Percentiles rank a stretch among this genome's conserved stretches.
phyloP scores from a whole-genome alignment of 2,113 vertebrate species.

The Hepsetus odoe region DNA sequence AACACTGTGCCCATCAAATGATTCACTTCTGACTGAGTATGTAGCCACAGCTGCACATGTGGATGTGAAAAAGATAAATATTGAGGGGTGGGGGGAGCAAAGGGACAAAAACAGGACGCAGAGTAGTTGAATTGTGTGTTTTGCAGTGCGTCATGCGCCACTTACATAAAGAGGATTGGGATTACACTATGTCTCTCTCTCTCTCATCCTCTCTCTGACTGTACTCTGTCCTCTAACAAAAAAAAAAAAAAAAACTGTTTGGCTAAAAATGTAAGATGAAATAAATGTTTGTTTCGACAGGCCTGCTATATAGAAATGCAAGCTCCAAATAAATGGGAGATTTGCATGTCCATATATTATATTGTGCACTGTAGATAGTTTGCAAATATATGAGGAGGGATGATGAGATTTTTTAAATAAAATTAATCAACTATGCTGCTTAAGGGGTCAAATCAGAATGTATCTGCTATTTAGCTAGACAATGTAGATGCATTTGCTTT shows the following conservation, averaged over 20 bases:
- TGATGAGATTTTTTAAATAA: neutral
- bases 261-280: neutral
- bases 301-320: neutral
- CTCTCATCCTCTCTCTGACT: conserved; percentile 22
- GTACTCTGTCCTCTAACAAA: conserved; percentile 4
- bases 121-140: conserved; percentile 16
- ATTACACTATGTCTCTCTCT: conserved; percentile 33
- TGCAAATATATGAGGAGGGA: neutral
- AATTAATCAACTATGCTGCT: neutral
- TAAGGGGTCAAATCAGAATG: neutral
- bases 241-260: neutral
- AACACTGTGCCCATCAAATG: neutral
- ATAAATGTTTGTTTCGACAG: neutral
- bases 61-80: neutral
- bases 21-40: neutral
- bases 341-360: too few species aligned
- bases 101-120: neutral
- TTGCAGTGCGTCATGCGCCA: conserved; percentile 7
- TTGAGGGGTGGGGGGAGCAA: neutral
- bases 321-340: neutral
- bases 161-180: conserved; percentile 55
- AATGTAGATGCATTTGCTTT: neutral
- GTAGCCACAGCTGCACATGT: neutral
- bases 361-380: neutral
- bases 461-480: neutral